These are phyloP conservation scores for Lathamus discolor DNA, from an alignment of 2,113 vertebrate species.

Conservation along the genomic window DNA sequence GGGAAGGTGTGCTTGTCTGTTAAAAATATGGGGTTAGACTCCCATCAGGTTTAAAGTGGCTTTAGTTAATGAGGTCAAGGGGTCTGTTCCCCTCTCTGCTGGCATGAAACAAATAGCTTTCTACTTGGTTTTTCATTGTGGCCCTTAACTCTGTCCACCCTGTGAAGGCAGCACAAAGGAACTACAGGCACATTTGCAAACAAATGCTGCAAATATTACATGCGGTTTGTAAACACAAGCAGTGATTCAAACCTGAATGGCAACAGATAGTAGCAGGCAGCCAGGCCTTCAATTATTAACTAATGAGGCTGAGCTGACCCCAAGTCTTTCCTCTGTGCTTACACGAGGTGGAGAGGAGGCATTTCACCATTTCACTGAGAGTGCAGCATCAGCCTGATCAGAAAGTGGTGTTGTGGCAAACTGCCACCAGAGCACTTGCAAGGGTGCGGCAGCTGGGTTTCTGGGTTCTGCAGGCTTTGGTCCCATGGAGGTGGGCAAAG, in stretches of 20 bases:
- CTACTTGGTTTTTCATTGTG: not conserved
- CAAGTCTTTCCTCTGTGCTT: not conserved
- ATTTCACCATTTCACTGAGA: not conserved
- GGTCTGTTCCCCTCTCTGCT: not conserved
- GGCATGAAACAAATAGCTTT: not conserved
- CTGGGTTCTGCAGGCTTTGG: not conserved
- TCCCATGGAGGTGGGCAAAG: not conserved
- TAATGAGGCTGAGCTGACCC: not conserved
- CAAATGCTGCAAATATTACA: not conserved
- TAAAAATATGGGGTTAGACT: not conserved
- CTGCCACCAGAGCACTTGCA: not conserved
- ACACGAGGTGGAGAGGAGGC: not conserved
- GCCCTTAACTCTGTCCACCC: not conserved
- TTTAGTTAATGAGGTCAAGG: not conserved
- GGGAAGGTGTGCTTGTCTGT: not conserved
- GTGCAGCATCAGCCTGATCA: not conserved
- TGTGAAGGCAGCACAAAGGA: not conserved
- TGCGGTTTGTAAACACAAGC: constrained; percentile 1
- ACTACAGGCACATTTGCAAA: constrained; percentile 1
- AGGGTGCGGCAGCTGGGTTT: not conserved
- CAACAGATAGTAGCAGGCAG: not conserved
- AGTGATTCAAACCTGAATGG: not conserved
- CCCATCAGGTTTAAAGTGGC: not conserved
- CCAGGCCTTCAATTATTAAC: constrained; percentile 37
- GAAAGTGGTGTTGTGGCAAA: not conserved